Evolutionary conservation across 2,113 vertebrate genomes (phyloP).

Genomic region (Corythornis vintsioides): DNA sequence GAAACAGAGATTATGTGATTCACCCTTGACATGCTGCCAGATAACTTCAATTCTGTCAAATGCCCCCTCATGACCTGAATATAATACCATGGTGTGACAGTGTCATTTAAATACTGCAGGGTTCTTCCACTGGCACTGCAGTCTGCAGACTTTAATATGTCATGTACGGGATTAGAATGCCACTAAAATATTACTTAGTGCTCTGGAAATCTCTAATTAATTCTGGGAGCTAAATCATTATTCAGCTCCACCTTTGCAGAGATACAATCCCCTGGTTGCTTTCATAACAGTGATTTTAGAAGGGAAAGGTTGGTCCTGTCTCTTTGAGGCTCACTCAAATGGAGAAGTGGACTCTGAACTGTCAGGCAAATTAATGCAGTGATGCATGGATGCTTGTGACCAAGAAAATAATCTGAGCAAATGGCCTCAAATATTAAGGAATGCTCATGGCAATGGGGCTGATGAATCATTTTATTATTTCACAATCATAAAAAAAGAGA

Average conservation of each 20-base stretch:
- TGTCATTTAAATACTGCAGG: slow-evolving; percentile 50
- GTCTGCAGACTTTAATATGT: slow-evolving; percentile 35
- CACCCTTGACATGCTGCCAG: slow-evolving; percentile 50
- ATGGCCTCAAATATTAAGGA: not conserved
- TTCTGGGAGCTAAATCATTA: slow-evolving; percentile 46
- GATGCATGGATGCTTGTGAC: not conserved
- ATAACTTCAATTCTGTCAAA: slow-evolving; percentile 53
- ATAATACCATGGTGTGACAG: slow-evolving; percentile 48
- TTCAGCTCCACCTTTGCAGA: slow-evolving; percentile 34
- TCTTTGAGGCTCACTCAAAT: not conserved
- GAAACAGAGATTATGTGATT: slow-evolving; percentile 30
- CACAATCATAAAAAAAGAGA: not conserved
- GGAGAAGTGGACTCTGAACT: slow-evolving; percentile 6
- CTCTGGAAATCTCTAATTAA: slow-evolving; percentile 59
- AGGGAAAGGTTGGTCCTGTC: slow-evolving; percentile 13
- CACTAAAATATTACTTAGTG: slow-evolving; percentile 53
- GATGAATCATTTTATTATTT: not conserved
- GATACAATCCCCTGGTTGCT: slow-evolving; percentile 4
- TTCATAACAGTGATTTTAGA: slow-evolving; percentile 20
- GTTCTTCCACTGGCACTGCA: slow-evolving; percentile 2
- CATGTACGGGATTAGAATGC: slow-evolving; percentile 31
- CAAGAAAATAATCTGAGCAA: not conserved
- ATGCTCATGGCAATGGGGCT: not conserved
- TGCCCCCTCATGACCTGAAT: slow-evolving; percentile 58
- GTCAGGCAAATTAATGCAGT: slow-evolving; percentile 1